Evolutionary conservation across 1,140 invertebrate species (phyloP).

Genomic region (Antheraea mylitta): DNA sequence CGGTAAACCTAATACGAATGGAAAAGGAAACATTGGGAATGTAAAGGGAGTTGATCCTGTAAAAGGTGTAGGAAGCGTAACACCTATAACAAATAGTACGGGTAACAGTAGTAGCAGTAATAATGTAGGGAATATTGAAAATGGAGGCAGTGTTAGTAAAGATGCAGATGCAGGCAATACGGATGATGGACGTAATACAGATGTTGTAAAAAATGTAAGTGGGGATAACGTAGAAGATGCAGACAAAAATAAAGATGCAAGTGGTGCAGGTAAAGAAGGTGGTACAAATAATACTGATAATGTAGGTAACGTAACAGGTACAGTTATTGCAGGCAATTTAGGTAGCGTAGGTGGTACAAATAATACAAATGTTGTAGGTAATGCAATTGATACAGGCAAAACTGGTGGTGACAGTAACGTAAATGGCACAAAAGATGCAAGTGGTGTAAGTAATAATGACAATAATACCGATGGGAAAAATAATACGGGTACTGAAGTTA

Average conservation of each 20-base stretch:
- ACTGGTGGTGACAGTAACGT: conserved; percentile 1
- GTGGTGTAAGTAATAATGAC: not conserved
- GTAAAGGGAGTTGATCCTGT: conserved; percentile 4
- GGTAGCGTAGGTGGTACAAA: not conserved
- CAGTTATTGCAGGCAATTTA: not conserved
- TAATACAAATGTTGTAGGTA: not conserved
- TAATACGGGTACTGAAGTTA: not conserved
- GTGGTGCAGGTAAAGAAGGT: not conserved
- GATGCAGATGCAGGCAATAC: not conserved
- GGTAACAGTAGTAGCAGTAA: not conserved
- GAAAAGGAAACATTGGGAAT: not conserved
- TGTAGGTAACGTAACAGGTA: not conserved
- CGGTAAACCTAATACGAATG: not conserved
- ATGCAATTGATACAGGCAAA: not conserved
- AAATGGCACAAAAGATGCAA: not conserved
- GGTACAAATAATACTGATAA: not conserved
- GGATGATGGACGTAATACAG: not conserved
- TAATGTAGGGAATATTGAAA: not conserved
- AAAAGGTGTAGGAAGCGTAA: not conserved
- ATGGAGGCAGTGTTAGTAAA: not conserved
- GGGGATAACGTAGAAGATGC: not conserved
- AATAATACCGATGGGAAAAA: not conserved
- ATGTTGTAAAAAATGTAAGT: not conserved
- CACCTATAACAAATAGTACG: not conserved
- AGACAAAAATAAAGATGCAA: not conserved